Conservation (phyloP, 2,797 vertebrate species). For the Aselliscus stoliczkanus region DNA sequence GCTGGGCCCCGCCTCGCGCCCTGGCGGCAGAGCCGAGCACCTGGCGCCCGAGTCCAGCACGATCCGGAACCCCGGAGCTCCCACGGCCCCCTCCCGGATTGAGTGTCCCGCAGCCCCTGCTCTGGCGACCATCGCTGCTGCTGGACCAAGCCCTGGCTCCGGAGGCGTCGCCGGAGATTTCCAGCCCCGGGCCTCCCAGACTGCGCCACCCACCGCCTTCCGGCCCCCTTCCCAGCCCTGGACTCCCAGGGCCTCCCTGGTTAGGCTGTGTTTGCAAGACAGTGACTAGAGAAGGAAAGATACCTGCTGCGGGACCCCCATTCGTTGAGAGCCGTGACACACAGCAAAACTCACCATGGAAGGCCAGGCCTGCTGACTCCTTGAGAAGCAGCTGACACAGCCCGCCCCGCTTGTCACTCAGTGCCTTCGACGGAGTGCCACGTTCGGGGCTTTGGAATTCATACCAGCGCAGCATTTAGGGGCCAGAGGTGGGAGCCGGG, state of each 20-base stretch:
- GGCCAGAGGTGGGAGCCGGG: rapidly evolving
- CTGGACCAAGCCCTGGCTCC: not conserved
- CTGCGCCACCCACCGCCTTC: rapidly evolving
- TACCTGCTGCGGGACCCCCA: rapidly evolving
- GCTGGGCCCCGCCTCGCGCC: rapidly evolving
- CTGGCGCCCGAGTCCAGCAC: not conserved
- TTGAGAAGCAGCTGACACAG: not conserved
- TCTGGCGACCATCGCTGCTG: not conserved
- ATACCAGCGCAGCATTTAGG: not conserved
- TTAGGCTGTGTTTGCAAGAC: not conserved
- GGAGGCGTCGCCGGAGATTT: not conserved
- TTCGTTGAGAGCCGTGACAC: not conserved
- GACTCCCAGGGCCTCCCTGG: too few species aligned
- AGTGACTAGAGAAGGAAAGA: not conserved
- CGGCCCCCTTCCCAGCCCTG: rapidly evolving
- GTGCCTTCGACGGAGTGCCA: too few species aligned
- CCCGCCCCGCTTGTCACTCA: not conserved
- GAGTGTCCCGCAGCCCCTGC: not conserved
- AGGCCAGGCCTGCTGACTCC: not conserved
- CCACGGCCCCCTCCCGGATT: rapidly evolving
- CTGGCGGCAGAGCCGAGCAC: not conserved
- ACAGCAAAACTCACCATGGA: not conserved
- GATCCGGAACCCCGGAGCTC: too few species aligned
- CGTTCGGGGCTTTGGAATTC: not conserved
- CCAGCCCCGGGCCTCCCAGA: not conserved